Evolutionary conservation across 1,140 invertebrate species (phyloP).

Genomic region (Heliconius hewitsoni): DNA sequence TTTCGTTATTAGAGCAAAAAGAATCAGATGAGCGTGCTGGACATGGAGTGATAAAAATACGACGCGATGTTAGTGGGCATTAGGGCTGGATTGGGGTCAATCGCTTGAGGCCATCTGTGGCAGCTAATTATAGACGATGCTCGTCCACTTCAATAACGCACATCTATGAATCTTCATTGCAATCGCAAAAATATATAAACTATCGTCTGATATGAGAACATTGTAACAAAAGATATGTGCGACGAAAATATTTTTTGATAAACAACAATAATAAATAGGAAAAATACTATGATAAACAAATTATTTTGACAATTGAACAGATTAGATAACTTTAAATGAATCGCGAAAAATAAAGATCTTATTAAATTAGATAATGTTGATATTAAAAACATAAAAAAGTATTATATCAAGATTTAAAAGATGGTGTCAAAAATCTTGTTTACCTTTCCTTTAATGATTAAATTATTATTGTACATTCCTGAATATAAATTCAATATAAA

Average conservation of each 20-base stretch:
- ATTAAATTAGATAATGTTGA: not conserved
- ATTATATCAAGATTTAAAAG: not conserved
- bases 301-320: not conserved
- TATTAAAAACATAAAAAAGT: not conserved
- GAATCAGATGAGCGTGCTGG: constrained; percentile 50
- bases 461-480: not conserved
- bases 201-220: not conserved
- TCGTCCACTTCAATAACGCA: constrained; percentile 61
- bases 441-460: too few relatives aligned
- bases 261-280: not conserved
- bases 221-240: not conserved
- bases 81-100: constrained; percentile 78
- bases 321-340: not conserved
- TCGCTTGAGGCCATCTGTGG: constrained; percentile 77
- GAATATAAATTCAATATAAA: not conserved
- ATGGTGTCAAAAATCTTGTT: not conserved
- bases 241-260: constrained; percentile 4
- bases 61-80: constrained; percentile 62
- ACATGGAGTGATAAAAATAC: constrained; percentile 72
- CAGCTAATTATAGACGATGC: constrained; percentile 74
- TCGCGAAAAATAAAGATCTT: too few relatives aligned
- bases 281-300: constrained; percentile 3
- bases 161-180: constrained; percentile 64
- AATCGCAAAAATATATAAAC: constrained; percentile 40
- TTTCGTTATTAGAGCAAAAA: constrained; percentile 38